Conservation (phyloP, 2,888 invertebrate genomes). For the Eubasilissa splendida region DNA sequence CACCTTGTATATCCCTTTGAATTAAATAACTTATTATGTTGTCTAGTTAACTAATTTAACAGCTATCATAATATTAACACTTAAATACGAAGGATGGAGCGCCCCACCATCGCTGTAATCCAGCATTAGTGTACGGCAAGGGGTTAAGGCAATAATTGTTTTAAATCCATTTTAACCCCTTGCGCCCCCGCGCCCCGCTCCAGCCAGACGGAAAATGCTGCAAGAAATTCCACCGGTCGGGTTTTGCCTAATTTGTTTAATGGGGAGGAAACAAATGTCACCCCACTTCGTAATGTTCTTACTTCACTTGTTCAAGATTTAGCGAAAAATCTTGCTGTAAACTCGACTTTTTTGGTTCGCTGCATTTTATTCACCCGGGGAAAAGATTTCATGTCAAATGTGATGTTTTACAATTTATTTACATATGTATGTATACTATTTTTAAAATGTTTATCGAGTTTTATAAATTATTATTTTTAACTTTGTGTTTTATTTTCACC, state of each 20-base stretch:
- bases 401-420: neutral
- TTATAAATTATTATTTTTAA: no score
- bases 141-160: constrained; percentile 56
- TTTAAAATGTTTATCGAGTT: no score
- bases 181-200: constrained; percentile 1
- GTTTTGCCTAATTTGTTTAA: constrained; percentile 35
- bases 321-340: constrained; percentile 2
- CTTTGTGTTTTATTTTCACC: no score
- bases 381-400: neutral
- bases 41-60: constrained; percentile 44
- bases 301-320: constrained; percentile 1
- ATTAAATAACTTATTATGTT: constrained; percentile 30
- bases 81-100: constrained; percentile 45
- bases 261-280: constrained; percentile 33
- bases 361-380: neutral
- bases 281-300: neutral
- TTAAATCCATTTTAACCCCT: constrained; percentile 54
- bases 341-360: neutral
- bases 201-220: neutral
- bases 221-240: constrained; percentile 22
- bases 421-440: no score
- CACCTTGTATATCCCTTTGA: no score
- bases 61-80: constrained; percentile 52
- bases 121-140: constrained; percentile 45
- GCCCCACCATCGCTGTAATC: constrained; percentile 39